A percentile compares a stretch with the other conserved stretches of the same genome.
phyloP scores from a whole-genome alignment of 1,140 invertebrate species.

The Neodiprion fabricii region DNA sequence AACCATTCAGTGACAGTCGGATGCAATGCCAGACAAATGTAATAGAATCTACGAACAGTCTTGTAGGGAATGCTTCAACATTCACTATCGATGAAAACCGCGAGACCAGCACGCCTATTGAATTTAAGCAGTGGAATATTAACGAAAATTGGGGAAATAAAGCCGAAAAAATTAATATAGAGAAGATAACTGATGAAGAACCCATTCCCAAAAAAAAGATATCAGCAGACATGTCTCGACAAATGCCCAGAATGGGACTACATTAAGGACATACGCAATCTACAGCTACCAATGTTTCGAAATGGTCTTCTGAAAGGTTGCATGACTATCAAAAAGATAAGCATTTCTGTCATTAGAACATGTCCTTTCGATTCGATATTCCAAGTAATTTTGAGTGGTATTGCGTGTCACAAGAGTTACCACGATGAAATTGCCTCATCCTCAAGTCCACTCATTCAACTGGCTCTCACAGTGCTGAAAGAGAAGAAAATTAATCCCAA shows the following conservation, averaged over 20 bases:
- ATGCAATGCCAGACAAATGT: no score
- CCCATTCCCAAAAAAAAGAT: not conserved
- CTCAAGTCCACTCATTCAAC: not conserved
- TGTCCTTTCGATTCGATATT: conserved; percentile 24
- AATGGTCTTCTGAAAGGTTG: not conserved
- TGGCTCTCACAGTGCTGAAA: not conserved
- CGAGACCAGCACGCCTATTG: not conserved
- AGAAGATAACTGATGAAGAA: not conserved
- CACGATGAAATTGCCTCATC: conserved; percentile 5
- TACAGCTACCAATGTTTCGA: not conserved
- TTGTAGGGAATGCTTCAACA: not conserved
- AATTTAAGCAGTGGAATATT: not conserved
- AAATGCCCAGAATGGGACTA: not conserved
- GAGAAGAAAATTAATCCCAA: not conserved
- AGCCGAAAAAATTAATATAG: not conserved
- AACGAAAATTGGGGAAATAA: not conserved
- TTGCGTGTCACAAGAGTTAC: conserved; percentile 2
- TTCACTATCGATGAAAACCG: not conserved
- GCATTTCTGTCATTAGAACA: conserved; percentile 10
- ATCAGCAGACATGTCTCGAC: not conserved
- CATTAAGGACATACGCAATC: not conserved
- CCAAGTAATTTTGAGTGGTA: conserved; percentile 17
- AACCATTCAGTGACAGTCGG: not conserved
- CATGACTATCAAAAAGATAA: not conserved
- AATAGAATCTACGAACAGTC: no score